Conservation (phyloP, 2,113 vertebrate genomes). For the Sapajus apella region DNA sequence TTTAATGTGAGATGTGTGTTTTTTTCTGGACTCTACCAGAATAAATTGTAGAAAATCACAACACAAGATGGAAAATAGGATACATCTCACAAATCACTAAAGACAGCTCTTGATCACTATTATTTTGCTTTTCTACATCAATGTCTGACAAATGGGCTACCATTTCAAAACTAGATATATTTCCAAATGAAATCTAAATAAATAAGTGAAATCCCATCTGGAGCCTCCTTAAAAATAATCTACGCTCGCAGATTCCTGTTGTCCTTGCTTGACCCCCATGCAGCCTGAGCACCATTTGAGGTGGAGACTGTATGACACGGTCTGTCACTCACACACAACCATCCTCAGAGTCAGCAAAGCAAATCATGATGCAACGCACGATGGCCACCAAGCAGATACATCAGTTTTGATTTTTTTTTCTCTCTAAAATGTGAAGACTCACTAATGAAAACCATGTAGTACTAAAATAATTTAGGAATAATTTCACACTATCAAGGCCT, state of each 20-base stretch:
- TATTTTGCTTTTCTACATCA: slow-evolving; percentile 30
- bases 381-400: background rate
- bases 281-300: background rate
- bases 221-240: slow-evolving; percentile 2
- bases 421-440: slow-evolving; percentile 22
- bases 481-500: slow-evolving; percentile 35
- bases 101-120: background rate
- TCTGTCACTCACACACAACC: background rate
- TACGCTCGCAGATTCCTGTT: background rate
- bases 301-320: background rate
- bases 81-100: background rate
- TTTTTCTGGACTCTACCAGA: background rate
- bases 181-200: slow-evolving; percentile 47
- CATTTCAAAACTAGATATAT: background rate
- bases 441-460: background rate
- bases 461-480: background rate
- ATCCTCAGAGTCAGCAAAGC: background rate
- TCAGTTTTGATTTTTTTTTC: background rate
- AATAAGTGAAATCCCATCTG: background rate
- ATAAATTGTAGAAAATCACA: slow-evolving; percentile 28
- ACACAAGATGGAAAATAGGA: background rate
- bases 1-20: background rate
- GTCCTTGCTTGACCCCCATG: slow-evolving; percentile 10
- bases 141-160: background rate
- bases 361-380: background rate